phyloP scores from a whole-genome alignment of 2,797 vertebrate species.

The Podargus strigoides region DNA sequence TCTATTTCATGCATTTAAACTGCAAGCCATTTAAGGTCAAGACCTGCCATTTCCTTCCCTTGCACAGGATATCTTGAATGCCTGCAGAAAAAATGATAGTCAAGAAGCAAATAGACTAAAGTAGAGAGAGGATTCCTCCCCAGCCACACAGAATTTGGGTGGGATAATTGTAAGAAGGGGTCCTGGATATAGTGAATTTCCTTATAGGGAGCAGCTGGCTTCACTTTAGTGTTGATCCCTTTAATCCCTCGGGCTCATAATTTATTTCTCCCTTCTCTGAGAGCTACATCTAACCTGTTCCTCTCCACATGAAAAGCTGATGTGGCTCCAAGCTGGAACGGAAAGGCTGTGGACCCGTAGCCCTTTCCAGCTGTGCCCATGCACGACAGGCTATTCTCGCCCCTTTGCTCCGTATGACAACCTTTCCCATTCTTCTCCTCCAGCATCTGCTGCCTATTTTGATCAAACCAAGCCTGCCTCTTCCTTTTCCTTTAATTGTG shows the following conservation, averaged over 20 bases:
- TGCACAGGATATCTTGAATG: neutral
- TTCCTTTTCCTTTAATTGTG: conserved; percentile 75
- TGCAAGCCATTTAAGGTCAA: neutral
- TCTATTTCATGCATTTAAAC: neutral
- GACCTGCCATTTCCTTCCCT: neutral
- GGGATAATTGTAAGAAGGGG: neutral
- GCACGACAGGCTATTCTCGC: neutral
- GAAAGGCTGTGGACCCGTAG: neutral
- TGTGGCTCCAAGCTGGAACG: neutral
- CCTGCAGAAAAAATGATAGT: neutral
- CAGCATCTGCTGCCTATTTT: conserved; percentile 54
- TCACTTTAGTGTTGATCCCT: neutral
- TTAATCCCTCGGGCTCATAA: neutral
- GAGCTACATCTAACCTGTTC: neutral
- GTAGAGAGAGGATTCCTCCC: neutral
- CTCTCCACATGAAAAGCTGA: neutral
- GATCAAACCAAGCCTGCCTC: neutral
- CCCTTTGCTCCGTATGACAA: neutral
- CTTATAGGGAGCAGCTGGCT: neutral
- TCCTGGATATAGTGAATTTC: neutral
- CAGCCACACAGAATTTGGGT: neutral
- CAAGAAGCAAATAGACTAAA: neutral
- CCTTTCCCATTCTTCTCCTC: conserved; percentile 7
- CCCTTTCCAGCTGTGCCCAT: neutral
- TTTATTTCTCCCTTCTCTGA: neutral